Percentiles rank a stretch among this genome's conserved stretches.
phyloP scores from a whole-genome alignment of 2,113 vertebrate species.

The Clupea harengus region DNA sequence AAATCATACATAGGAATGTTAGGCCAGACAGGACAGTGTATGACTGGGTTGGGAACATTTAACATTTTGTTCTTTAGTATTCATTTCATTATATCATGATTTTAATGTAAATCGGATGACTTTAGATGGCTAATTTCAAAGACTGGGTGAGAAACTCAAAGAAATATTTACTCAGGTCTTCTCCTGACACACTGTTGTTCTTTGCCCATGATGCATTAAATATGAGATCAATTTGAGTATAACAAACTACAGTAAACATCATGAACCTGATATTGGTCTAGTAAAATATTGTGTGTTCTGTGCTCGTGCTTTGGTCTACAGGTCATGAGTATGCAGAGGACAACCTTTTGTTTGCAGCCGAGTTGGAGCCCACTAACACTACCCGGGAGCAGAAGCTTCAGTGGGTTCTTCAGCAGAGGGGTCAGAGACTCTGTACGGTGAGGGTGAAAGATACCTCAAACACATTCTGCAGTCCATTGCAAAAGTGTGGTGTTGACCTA shows the following conservation, averaged over 20 bases:
- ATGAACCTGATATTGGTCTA: neutral
- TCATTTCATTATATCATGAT: too few relatives aligned
- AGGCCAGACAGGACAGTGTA: too few relatives aligned
- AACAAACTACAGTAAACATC: neutral
- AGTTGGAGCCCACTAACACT: slow-evolving; percentile 82
- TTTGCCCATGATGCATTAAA: neutral
- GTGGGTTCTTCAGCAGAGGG: slow-evolving; percentile 75
- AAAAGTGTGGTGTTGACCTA: neutral
- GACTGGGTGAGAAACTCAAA: neutral
- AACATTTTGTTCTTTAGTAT: too few relatives aligned
- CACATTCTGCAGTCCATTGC: neutral
- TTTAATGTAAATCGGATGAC: neutral
- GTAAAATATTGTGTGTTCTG: neutral
- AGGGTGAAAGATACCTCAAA: slow-evolving; percentile 33
- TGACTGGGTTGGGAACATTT: too few relatives aligned
- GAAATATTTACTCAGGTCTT: neutral
- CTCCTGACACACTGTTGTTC: neutral
- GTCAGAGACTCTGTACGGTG: slow-evolving; percentile 78
- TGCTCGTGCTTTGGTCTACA: slow-evolving; percentile 44
- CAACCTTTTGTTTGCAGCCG: slow-evolving; percentile 87
- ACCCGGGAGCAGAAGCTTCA: slow-evolving; percentile 74
- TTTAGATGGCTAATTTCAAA: neutral
- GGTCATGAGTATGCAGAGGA: slow-evolving; percentile 95
- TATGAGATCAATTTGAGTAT: neutral
- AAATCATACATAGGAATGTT: too few relatives aligned